phyloP scores from a whole-genome alignment of 2,797 vertebrate species.

The Lagothrix lagotricha region DNA sequence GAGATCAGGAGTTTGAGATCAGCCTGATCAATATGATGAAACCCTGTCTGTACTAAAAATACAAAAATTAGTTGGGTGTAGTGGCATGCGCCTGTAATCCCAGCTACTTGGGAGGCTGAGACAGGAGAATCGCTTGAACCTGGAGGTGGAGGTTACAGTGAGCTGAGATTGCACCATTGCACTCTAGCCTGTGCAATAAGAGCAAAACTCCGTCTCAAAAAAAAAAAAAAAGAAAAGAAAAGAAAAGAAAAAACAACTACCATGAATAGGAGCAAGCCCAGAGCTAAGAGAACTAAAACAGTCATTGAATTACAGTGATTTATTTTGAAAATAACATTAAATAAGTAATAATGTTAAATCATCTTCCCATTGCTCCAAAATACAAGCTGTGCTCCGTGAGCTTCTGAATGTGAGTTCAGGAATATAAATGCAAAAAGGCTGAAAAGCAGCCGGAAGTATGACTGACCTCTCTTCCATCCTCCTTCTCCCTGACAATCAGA shows the following conservation, averaged over 20 bases:
- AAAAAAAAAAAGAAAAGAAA: neutral
- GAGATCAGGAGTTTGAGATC: neutral
- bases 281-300: neutral
- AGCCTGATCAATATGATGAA: neutral
- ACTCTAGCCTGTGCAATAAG: no score
- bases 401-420: neutral
- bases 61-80: no score
- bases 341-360: slow-evolving; percentile 4
- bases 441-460: neutral
- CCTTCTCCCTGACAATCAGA: neutral
- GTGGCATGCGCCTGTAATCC: no score
- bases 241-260: neutral
- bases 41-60: no score
- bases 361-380: neutral
- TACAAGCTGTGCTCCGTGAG: neutral
- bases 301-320: slow-evolving; percentile 14
- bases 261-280: neutral
- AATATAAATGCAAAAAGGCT: slow-evolving; percentile 41
- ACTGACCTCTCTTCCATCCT: slow-evolving; percentile 1
- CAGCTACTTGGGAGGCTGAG: no score
- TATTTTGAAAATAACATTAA: slow-evolving; percentile 40
- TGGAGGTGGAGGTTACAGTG: no score
- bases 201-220: no score
- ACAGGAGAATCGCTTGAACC: no score
- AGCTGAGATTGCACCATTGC: no score